Percentiles rank a stretch among this genome's conserved stretches.
These are phyloP conservation scores for Centropristis striata DNA, from an alignment of 2,113 vertebrate species.

Conservation along the genomic window DNA sequence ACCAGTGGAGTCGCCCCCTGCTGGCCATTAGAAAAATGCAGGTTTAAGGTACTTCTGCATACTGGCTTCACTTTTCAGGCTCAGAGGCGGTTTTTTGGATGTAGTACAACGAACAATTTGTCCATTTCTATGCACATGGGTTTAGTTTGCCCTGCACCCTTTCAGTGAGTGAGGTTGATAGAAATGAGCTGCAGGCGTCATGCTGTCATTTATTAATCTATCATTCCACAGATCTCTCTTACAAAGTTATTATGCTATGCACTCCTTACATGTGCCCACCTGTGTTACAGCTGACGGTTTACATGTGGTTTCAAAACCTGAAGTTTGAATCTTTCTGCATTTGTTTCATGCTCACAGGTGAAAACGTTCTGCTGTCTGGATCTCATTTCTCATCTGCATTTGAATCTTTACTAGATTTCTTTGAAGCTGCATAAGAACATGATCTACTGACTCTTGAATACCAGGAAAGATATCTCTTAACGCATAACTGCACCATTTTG, in stretches of 20 bases:
- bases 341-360: conserved; percentile 47
- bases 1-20: no score
- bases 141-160: background rate
- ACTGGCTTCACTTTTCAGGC: no score
- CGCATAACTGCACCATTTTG: conserved; percentile 1
- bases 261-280: conserved; percentile 45
- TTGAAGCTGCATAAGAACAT: conserved; percentile 31
- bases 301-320: conserved; percentile 47
- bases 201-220: conserved; percentile 13
- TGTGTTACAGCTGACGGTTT: conserved; percentile 40
- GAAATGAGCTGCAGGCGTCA: background rate
- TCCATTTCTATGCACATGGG: background rate
- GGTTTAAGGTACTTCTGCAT: no score
- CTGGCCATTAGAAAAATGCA: no score
- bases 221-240: conserved; percentile 29
- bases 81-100: no score
- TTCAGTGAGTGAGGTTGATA: background rate
- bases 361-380: conserved; percentile 52
- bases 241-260: conserved; percentile 33
- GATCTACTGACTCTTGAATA: background rate
- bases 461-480: background rate
- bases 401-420: conserved; percentile 11
- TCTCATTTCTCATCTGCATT: conserved; percentile 51
- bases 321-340: conserved; percentile 37
- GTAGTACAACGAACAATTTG: background rate